Evolutionary conservation across 2,797 vertebrate species (phyloP), one percentile per base, ranked within the genome.

Genomic region (Manis crassicaudata): DNA sequence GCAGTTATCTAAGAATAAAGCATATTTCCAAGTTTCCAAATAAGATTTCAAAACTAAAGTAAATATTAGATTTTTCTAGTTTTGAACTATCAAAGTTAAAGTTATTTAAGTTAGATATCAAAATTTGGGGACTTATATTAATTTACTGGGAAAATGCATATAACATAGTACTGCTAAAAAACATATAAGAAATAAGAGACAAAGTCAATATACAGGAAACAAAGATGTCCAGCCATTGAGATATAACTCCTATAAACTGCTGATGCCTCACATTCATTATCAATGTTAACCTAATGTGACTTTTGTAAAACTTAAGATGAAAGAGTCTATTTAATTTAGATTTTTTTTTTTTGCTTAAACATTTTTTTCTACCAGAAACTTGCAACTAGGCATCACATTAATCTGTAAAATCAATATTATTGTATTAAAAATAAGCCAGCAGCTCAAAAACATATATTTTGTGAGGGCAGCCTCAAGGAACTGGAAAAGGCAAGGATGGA

Each of bases 331-430:
- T 58, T 40, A 92, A 73, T 89, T 68, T 68, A 16, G 68, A 63
- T 95, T 13, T 6, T 54, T 27, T 90, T 73, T 12, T 75, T 77
- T 11, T 80, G 46, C 46, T 94, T 81, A 72, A 82, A 88, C 76
- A 90, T 77, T 50, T 92, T 92, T 46, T 82, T 82, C 72, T 12
- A 90, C 13, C 65, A 81, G 60, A 4, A 96, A 89, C 77, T 25
- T 90, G 32, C 10, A 89, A 68, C 7, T 77, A 62, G 58, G 72
- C 5, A 76, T 46, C 23, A 73, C 17, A 77, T 14, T 82, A 89
- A 88, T 43, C 56, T 92, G 35, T 83, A 92, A 68, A 95, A 96
- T 93, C 23, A 83, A 25, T 88, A 63, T 8, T 83, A 75, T 65
- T 21, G 82, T 76, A 7, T 5, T 84, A 70, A 89, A 96, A 91